Evolutionary conservation across 2,113 vertebrate genomes (phyloP).

Genomic region (Pampusana beccarii): DNA sequence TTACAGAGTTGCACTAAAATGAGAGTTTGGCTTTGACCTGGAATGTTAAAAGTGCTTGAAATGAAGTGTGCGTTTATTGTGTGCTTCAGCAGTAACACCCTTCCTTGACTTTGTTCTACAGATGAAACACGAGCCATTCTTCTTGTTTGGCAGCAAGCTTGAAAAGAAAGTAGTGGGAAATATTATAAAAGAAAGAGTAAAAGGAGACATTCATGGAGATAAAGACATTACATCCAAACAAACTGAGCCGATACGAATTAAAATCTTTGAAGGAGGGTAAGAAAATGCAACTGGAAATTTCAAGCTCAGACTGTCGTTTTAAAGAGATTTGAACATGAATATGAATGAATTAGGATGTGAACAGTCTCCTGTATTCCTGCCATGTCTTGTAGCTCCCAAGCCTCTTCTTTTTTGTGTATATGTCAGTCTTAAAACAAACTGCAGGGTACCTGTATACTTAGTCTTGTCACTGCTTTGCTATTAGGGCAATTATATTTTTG

Average conservation of each 20-base stretch:
- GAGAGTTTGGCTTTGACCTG: slow-evolving; percentile 35
- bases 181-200: slow-evolving; percentile 88
- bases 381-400: neutral
- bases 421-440: neutral
- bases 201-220: slow-evolving; percentile 90
- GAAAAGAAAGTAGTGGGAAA: slow-evolving; percentile 92
- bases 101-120: slow-evolving; percentile 76
- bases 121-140: slow-evolving; percentile 93
- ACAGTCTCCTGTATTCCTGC: neutral
- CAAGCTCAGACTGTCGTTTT: slow-evolving; percentile 23
- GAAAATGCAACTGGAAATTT: slow-evolving; percentile 66
- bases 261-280: slow-evolving; percentile 99
- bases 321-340: neutral
- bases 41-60: slow-evolving; percentile 51
- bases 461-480: neutral
- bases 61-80: slow-evolving; percentile 44
- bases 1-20: neutral
- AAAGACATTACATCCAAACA: slow-evolving; percentile 91
- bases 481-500: neutral
- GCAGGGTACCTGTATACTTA: neutral
- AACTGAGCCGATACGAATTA: slow-evolving; percentile 92
- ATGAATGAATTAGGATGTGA: slow-evolving; percentile 18
- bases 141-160: slow-evolving; percentile 85
- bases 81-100: slow-evolving; percentile 57
- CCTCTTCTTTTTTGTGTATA: neutral